A percentile compares a stretch with the other conserved stretches of the same genome.
Conservation (phyloP, 2,113 vertebrate species). For the Poecilia latipinna region DNA sequence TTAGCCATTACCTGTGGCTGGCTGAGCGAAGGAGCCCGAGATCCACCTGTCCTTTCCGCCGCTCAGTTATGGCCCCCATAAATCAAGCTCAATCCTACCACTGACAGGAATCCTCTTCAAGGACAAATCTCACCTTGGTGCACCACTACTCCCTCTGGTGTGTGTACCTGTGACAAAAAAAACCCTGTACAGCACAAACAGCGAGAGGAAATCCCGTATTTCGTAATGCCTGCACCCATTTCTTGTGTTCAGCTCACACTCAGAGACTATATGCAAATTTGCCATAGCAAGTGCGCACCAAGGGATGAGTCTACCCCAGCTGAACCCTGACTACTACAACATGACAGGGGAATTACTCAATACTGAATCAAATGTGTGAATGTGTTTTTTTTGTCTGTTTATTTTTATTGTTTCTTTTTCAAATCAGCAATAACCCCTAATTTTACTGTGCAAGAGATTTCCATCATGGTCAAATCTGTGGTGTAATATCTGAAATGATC, state of each 20-base stretch:
- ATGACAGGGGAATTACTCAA: conserved; percentile 40
- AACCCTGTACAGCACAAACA: conserved; percentile 64
- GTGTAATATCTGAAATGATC: conserved; percentile 58
- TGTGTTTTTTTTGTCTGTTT: conserved; percentile 48
- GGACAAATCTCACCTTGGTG: conserved; percentile 68
- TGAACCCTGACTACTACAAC: conserved; percentile 48
- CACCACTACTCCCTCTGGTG: conserved; percentile 33
- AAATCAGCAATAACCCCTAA: conserved; percentile 82
- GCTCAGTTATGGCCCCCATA: conserved; percentile 72
- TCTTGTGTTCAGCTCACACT: conserved; percentile 50
- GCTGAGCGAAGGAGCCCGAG: conserved; percentile 67
- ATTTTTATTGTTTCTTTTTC: conserved; percentile 59
- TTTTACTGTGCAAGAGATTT: conserved; percentile 63
- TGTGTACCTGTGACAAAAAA: conserved; percentile 51
- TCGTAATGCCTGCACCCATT: conserved; percentile 29
- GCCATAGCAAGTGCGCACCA: conserved; percentile 51
- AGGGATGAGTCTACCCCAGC: conserved; percentile 49
- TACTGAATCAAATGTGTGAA: conserved; percentile 62
- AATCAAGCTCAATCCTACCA: conserved; percentile 78
- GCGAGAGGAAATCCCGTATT: conserved; percentile 48
- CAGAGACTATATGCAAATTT: conserved; percentile 73
- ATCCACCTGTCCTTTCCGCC: conserved; percentile 72
- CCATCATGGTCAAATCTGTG: conserved; percentile 64
- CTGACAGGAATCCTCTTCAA: conserved; percentile 80
- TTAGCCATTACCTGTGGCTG: conserved; percentile 75